phyloP scores from a whole-genome alignment of 2,888 invertebrate genomes.

The Pristionchus fissidentatus region DNA sequence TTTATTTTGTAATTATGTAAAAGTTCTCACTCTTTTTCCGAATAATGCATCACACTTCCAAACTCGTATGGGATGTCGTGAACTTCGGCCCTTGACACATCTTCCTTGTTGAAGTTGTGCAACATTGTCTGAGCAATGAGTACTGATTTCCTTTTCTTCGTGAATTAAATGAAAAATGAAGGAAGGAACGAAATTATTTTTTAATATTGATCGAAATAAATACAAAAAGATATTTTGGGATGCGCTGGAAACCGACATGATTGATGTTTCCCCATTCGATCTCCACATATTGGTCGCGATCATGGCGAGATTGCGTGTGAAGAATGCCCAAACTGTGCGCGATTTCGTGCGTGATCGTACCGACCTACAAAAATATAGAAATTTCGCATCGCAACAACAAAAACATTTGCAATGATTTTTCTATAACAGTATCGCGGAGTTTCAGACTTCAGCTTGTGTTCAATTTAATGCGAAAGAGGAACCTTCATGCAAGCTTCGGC shows the following conservation, averaged over 20 bases:
- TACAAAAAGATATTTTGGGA: too few species aligned
- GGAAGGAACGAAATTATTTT: neutral
- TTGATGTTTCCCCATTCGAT: slow-evolving; percentile 31
- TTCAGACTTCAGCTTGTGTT: too few species aligned
- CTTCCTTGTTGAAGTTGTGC: slow-evolving; percentile 37
- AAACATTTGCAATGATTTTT: too few species aligned
- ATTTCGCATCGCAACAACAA: too few species aligned
- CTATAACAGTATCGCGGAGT: too few species aligned
- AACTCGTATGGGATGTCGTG: slow-evolving; percentile 40
- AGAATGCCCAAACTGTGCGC: slow-evolving; percentile 18
- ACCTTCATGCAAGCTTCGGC: slow-evolving; percentile 8
- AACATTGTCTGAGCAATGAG: neutral
- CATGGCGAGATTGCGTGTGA: slow-evolving; percentile 26
- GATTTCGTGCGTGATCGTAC: slow-evolving; percentile 33
- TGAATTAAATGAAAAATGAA: neutral
- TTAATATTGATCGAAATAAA: too few species aligned
- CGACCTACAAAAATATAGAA: neutral
- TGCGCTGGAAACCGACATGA: too few species aligned
- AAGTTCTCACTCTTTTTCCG: slow-evolving; percentile 20
- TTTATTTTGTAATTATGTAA: neutral
- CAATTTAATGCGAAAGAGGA: neutral
- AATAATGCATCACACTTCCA: slow-evolving; percentile 38
- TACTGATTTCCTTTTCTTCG: neutral
- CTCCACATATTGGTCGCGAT: slow-evolving; percentile 15
- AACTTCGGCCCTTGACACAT: neutral